phyloP scores from a whole-genome alignment of 1,140 invertebrate genomes.

The Heterodera carotae region DNA sequence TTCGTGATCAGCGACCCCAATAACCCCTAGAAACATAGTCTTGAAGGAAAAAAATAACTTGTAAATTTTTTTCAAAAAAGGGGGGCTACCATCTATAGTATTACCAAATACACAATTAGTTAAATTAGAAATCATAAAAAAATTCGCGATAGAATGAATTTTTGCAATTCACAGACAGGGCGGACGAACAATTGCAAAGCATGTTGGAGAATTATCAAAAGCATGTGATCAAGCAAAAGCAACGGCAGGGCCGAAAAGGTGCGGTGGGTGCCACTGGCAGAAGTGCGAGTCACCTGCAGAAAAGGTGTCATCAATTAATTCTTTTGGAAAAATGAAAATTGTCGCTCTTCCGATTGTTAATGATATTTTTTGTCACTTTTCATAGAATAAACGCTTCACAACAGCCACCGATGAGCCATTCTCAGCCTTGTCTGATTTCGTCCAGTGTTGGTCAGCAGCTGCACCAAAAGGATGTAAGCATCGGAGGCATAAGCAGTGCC shows the following conservation, averaged over 20 bases:
- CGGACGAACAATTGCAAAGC: constrained; percentile 36
- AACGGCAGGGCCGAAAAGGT: constrained; percentile 23
- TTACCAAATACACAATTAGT: no score
- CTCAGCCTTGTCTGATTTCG: constrained; percentile 18
- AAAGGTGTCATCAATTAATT: no score
- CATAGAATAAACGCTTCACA: constrained; percentile 24
- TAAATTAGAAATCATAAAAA: no score
- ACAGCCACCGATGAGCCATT: constrained; percentile 20
- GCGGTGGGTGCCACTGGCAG: neutral
- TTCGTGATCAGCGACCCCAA: no score
- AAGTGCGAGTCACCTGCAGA: constrained; percentile 27
- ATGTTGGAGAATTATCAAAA: constrained; percentile 50
- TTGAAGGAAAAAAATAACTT: no score
- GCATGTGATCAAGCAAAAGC: constrained; percentile 41
- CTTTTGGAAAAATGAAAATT: no score
- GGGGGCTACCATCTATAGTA: no score
- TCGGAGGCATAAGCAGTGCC: neutral
- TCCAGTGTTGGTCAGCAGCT: neutral
- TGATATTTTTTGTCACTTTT: neutral
- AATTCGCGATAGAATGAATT: no score
- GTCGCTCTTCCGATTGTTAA: neutral
- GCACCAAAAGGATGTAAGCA: neutral
- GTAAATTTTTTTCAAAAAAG: no score
- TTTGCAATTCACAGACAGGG: constrained; percentile 12
- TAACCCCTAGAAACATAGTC: no score